Evolutionary conservation across 2,113 vertebrate genomes (phyloP), one percentile per base, ranked within the genome.

Genomic region (Calonectris borealis): DNA sequence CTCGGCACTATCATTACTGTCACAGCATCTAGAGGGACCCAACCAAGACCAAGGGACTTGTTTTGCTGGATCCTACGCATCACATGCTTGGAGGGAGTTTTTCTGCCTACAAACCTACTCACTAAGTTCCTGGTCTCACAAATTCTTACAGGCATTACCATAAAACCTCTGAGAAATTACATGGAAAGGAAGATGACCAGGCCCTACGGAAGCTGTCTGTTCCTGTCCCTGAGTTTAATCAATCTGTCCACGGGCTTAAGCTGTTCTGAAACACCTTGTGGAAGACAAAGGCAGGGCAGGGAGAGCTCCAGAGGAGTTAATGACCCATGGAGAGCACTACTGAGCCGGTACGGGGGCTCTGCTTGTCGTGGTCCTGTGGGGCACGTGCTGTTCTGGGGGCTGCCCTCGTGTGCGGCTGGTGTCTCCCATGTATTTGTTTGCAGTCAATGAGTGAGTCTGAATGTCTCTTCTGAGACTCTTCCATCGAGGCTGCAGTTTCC

Each of bases 101-200:
- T 62, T 90, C 54, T 91, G 61, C 36, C 66, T 87, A 38, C 2
- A 2, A 84, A 89, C 20, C 44, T 24, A 51, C 29, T 86, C 54
- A 48, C 26, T 3, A 11, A 69, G 62, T 83, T 97, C 87, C 84
- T 94, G 52, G 69, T 91, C 72, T 85, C 65, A 12, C 58, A 66
- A 88, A 88, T 32, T 87, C 81, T 64, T 85, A 69, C 10, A 72
- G 25, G 25, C 44, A 85, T 93, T 96, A 83, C 40, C 85, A 93
- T 94, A 90, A 95, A 90, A 90, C 70, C 78, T 94, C 84, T 32
- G 57, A 90, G 78, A 94, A 96, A 95, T 90, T 88, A 88, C 25
- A 69, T 10, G 27, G 62, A 80, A 88, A 93, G 65, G 54, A 91
- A 87, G 70, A 79, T 77, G 64, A 78, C 60, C 91, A 78, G 68